These are phyloP conservation scores for Sebastiscus albofasciatus DNA, from an alignment of 2,797 vertebrate species.

Conservation along the genomic window DNA sequence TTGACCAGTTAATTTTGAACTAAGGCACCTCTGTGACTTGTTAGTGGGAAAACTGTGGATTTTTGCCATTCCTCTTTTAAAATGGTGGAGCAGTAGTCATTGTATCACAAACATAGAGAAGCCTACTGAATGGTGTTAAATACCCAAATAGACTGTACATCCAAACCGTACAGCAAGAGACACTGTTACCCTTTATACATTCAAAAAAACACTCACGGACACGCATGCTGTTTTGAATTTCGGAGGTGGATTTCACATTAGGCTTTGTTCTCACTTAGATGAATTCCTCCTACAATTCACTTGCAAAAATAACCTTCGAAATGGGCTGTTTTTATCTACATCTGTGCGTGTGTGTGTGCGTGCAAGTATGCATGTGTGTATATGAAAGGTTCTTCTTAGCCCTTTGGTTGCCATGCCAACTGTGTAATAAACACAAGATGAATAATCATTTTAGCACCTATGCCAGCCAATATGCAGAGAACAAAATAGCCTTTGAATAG, in stretches of 20 bases:
- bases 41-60: background rate
- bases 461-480: slow-evolving; percentile 19
- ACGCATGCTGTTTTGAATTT: slow-evolving; percentile 5
- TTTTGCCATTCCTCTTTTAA: background rate
- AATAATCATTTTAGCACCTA: slow-evolving; percentile 49
- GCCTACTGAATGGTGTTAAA: background rate
- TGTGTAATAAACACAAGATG: slow-evolving; percentile 51
- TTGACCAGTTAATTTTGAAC: background rate
- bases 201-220: slow-evolving; percentile 8
- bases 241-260: slow-evolving; percentile 26
- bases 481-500: slow-evolving; percentile 33
- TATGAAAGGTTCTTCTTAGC: slow-evolving; percentile 6
- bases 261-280: slow-evolving; percentile 20
- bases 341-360: slow-evolving; percentile 5
- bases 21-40: background rate
- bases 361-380: background rate
- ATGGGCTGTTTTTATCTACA: slow-evolving; percentile 20
- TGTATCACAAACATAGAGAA: background rate
- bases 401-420: slow-evolving; percentile 63
- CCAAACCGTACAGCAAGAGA: background rate
- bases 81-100: background rate
- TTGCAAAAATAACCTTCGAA: slow-evolving; percentile 31
- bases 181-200: background rate
- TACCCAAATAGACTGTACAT: background rate
- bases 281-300: slow-evolving; percentile 14